Evolutionary conservation across 2,888 invertebrate genomes (phyloP), one percentile per base, ranked within the genome.

Genomic region (Bibio marci): DNA sequence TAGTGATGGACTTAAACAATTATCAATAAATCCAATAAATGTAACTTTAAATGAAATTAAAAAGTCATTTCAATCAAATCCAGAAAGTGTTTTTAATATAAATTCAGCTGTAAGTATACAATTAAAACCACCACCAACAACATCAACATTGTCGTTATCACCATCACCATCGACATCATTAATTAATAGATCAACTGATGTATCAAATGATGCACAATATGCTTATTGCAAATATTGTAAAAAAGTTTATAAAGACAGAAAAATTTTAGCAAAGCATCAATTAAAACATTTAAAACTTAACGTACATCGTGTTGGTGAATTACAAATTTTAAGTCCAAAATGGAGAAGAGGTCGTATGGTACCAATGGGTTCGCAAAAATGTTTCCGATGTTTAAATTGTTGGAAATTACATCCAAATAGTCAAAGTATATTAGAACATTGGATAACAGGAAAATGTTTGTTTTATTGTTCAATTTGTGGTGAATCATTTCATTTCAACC

Each of bases 391-490:
- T 39, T 41, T 53, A 4, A 56, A 54, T 37, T 56, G 56, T 41
- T 53, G 51, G 51, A 50, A 50, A 13, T 42, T 54, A 28, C 51
- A 51, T 43, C 45, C 44, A 4, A 51, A 51, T 41, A 52, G 54
- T 37, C 49, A 49, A 36, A 47, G 48, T 2, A 53, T 56, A 25
- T 43, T 54, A 1, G 48, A 52, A 26, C 56, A 56, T 27, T 56
- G 56, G 56, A 47, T 48, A 2, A 43, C 38, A 13, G 49, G 50
- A 3, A 49, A 53, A 25, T 56, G 56, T 39, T 50, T 53, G 34
- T 56, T 50, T 40, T 55, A 50, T 41, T 56, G 56, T 41, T 47
- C 48, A 22, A 47, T 56, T 33, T 56, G 56, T 44, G 52, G 51
- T 3, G 44, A 50, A 40, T 52, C 52, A 35, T 56, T 49, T 44